Evolutionary conservation across 1,140 invertebrate genomes (phyloP).

Genomic region (Drosophila bocqueti): DNA sequence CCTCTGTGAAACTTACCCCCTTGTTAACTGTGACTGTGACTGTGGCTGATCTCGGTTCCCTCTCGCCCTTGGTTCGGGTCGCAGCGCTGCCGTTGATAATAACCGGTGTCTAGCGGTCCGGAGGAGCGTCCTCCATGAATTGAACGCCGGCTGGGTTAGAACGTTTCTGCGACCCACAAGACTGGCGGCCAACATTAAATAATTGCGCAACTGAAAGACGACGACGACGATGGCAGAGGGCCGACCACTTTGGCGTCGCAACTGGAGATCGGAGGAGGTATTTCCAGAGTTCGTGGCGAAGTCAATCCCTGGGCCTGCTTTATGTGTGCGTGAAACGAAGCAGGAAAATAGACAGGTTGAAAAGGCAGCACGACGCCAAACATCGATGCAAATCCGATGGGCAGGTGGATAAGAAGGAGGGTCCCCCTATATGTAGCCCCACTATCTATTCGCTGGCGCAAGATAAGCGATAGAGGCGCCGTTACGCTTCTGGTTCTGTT

Average conservation of each 20-base stretch:
- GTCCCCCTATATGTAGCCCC: constrained; percentile 14
- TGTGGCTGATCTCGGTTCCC: background rate
- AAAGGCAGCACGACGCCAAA: constrained; percentile 23
- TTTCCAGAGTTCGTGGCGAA: constrained; percentile 23
- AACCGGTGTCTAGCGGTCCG: constrained; percentile 20
- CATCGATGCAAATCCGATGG: constrained; percentile 22
- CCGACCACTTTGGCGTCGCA: constrained; percentile 29
- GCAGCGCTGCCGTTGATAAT: background rate
- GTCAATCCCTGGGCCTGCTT: constrained; percentile 31
- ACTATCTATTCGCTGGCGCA: constrained; percentile 24
- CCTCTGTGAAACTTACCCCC: background rate
- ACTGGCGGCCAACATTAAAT: constrained; percentile 70
- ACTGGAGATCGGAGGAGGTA: constrained; percentile 16
- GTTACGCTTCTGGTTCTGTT: constrained; percentile 28
- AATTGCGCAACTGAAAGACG: constrained; percentile 31
- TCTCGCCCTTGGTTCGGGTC: background rate
- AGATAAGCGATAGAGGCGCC: constrained; percentile 29
- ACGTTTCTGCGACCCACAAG: constrained; percentile 47
- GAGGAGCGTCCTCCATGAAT: constrained; percentile 51
- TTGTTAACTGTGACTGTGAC: background rate
- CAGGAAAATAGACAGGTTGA: constrained; percentile 15
- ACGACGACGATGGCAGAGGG: constrained; percentile 21
- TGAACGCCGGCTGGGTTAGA: constrained; percentile 33
- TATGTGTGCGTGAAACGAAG: constrained; percentile 13
- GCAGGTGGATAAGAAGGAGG: constrained; percentile 8